Evolutionary conservation across 2,797 vertebrate species (phyloP).

Genomic region (Selene dorsalis): DNA sequence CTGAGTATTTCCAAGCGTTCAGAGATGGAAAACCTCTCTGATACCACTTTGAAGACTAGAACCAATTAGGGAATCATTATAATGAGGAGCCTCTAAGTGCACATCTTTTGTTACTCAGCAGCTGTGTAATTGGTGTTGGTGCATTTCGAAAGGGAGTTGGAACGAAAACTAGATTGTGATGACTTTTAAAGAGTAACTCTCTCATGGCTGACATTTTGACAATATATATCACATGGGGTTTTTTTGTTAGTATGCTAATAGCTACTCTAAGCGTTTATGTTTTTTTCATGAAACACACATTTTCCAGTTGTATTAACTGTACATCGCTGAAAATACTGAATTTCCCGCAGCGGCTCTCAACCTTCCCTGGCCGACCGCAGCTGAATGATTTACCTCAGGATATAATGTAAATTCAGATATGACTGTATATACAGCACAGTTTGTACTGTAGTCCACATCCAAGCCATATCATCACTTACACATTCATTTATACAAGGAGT

Average conservation of each 20-base stretch:
- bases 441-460: slow-evolving; percentile 46
- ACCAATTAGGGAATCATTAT: slow-evolving; percentile 80
- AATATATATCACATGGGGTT: neutral
- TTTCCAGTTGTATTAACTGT: neutral
- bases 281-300: neutral
- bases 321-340: slow-evolving; percentile 22
- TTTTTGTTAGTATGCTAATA: neutral
- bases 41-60: slow-evolving; percentile 77
- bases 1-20: slow-evolving; percentile 42
- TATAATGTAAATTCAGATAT: slow-evolving; percentile 31
- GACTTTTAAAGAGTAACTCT: slow-evolving; percentile 27
- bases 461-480: slow-evolving; percentile 56
- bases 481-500: slow-evolving; percentile 48
- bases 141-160: slow-evolving; percentile 47
- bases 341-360: slow-evolving; percentile 42
- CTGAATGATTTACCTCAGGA: slow-evolving; percentile 36
- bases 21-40: slow-evolving; percentile 61
- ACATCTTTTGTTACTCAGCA: slow-evolving; percentile 75
- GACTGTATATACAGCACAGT: slow-evolving; percentile 39
- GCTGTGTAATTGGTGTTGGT: slow-evolving; percentile 77
- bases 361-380: slow-evolving; percentile 44
- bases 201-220: slow-evolving; percentile 18
- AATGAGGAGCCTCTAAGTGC: slow-evolving; percentile 77
- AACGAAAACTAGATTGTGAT: slow-evolving; percentile 30
- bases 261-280: neutral